phyloP scores from a whole-genome alignment of 1,140 invertebrate genomes.

The Drosophila cardini region DNA sequence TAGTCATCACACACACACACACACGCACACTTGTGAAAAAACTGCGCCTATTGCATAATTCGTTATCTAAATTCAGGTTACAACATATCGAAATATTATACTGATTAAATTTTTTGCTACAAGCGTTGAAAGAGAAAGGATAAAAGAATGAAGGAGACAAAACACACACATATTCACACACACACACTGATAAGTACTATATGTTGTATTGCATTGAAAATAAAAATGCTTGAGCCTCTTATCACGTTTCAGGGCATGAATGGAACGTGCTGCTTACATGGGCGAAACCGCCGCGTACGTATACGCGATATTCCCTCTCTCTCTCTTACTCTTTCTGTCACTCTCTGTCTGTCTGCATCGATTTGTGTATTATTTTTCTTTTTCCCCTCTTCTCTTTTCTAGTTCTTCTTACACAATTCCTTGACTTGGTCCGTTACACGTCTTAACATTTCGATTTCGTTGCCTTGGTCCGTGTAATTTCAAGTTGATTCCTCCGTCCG shows the following conservation, averaged over 20 bases:
- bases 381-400: background rate
- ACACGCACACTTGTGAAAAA: conserved; percentile 59
- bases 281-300: conserved; percentile 15
- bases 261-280: conserved; percentile 69
- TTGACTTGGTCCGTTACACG: conserved; percentile 31
- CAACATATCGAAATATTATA: conserved; percentile 63
- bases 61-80: conserved; percentile 83
- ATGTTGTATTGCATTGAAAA: conserved; percentile 67
- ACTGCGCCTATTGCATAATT: conserved; percentile 72
- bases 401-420: conserved; percentile 1
- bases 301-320: conserved; percentile 11
- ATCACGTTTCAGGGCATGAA: conserved; percentile 77
- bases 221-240: conserved; percentile 66
- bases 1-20: background rate
- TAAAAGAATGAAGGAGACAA: conserved; percentile 5
- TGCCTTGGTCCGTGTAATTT: conserved; percentile 40
- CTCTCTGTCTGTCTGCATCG: too few relatives aligned
- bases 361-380: background rate
- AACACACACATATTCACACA: background rate
- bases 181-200: background rate
- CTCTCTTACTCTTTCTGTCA: background rate
- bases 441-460: conserved; percentile 15
- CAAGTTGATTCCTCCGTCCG: conserved; percentile 35
- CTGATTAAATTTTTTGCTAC: conserved; percentile 73
- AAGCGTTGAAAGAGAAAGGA: conserved; percentile 1